A percentile compares a stretch with the other conserved stretches of the same genome.
Conservation (phyloP, 1,140 invertebrate species). For the Drosophila sp. region DNA sequence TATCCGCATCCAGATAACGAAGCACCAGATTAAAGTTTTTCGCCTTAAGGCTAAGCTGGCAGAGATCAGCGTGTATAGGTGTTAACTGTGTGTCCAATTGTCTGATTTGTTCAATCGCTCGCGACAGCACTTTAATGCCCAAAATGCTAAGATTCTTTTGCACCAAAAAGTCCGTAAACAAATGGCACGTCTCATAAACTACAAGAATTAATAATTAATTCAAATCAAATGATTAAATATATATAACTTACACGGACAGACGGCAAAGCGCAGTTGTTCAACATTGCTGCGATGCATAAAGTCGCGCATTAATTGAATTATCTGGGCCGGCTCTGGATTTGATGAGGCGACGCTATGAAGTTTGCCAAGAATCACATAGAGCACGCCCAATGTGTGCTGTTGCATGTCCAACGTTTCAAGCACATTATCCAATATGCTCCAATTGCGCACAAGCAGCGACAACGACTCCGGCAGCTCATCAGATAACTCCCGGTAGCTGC, state of each 20-base stretch:
- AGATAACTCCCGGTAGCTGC: slow-evolving; percentile 92
- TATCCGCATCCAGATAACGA: slow-evolving; percentile 94
- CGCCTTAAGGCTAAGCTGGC: slow-evolving; percentile 94
- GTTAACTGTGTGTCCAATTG: slow-evolving; percentile 94
- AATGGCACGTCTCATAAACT: slow-evolving; percentile 96
- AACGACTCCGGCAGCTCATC: slow-evolving; percentile 92
- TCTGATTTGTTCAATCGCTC: slow-evolving; percentile 95
- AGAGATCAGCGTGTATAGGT: slow-evolving; percentile 96
- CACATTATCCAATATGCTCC: slow-evolving; percentile 93
- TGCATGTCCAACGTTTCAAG: slow-evolving; percentile 94
- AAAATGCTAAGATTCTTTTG: slow-evolving; percentile 90
- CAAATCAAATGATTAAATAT: too few relatives aligned
- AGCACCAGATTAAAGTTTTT: slow-evolving; percentile 97
- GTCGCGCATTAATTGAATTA: slow-evolving; percentile 87
- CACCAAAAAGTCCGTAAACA: slow-evolving; percentile 91
- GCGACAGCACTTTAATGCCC: slow-evolving; percentile 93
- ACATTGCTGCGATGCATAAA: slow-evolving; percentile 94
- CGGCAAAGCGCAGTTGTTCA: slow-evolving; percentile 93
- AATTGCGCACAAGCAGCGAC: slow-evolving; percentile 92
- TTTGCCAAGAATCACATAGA: slow-evolving; percentile 93
- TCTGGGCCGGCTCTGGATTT: slow-evolving; percentile 81
- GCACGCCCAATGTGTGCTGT: slow-evolving; percentile 94
- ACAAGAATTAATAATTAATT: not conserved
- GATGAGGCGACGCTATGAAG: slow-evolving; percentile 86
- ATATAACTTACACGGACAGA: slow-evolving; percentile 95